Percentiles rank a stretch among this genome's conserved stretches.
phyloP scores from a whole-genome alignment of 2,797 vertebrate species.

The Falco naumanni region DNA sequence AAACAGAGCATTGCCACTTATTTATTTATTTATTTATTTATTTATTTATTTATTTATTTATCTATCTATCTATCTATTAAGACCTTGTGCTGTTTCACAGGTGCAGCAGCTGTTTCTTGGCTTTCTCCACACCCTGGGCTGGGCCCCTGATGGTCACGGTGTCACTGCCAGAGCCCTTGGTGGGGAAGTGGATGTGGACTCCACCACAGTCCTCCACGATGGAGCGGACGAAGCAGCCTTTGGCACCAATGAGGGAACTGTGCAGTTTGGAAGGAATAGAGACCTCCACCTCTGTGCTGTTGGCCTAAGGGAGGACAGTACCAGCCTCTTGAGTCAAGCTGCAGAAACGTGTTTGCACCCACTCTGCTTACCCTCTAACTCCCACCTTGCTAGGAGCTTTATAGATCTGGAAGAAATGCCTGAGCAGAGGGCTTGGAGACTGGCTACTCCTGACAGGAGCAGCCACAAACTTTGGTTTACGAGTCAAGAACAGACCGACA shows the following conservation, averaged over 20 bases:
- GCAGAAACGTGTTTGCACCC: not conserved
- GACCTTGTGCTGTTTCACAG: slow-evolving; percentile 49
- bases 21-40: no score
- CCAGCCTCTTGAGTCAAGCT: not conserved
- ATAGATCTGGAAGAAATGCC: not conserved
- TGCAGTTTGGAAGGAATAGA: slow-evolving; percentile 97
- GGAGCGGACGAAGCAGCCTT: slow-evolving; percentile 96
- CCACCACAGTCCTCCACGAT: slow-evolving; percentile 99
- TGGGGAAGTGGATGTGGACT: slow-evolving; percentile 98
- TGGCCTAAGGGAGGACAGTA: slow-evolving; percentile 81
- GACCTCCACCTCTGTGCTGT: slow-evolving; percentile 94
- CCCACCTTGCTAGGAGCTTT: not conserved
- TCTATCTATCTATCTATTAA: no score
- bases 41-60: no score
- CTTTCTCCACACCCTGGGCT: slow-evolving; percentile 93
- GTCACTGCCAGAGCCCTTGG: slow-evolving; percentile 95
- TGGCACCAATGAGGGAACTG: slow-evolving; percentile 96
- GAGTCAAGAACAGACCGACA: not conserved
- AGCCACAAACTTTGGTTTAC: not conserved
- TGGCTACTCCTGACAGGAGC: not conserved
- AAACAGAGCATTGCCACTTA: no score
- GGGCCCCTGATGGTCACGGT: slow-evolving; percentile 96
- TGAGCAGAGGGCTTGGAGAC: not conserved
- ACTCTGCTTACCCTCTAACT: not conserved
- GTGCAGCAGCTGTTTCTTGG: slow-evolving; percentile 93